A percentile compares a stretch with the other conserved stretches of the same genome.
Conservation (phyloP, 2,797 vertebrate genomes). For the Apogon hyalosoma region DNA sequence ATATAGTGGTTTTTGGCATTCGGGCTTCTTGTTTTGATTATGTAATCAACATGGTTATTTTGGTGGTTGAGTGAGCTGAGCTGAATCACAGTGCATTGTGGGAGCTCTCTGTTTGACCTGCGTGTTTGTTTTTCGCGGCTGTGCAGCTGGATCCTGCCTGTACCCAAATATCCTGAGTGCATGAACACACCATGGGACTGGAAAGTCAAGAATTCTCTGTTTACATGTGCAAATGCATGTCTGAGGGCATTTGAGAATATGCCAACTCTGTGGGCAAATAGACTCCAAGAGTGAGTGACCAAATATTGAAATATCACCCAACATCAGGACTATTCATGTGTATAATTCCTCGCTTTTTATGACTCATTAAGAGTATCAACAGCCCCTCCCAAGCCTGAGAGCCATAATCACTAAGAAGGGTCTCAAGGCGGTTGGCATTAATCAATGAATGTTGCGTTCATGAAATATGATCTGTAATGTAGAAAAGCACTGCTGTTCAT, state of each 20-base stretch:
- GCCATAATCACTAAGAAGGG: slow-evolving; percentile 62
- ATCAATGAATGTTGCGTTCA: slow-evolving; percentile 64
- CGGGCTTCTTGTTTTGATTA: slow-evolving; percentile 68
- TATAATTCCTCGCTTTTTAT: slow-evolving; percentile 66
- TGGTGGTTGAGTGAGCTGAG: slow-evolving; percentile 57
- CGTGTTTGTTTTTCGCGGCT: slow-evolving; percentile 73
- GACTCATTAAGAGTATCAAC: slow-evolving; percentile 65
- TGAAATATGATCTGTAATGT: slow-evolving; percentile 64
- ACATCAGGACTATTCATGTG: slow-evolving; percentile 61
- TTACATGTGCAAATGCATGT: slow-evolving; percentile 70
- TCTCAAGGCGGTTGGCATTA: slow-evolving; percentile 58
- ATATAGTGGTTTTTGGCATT: slow-evolving; percentile 54
- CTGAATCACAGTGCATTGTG: slow-evolving; percentile 67
- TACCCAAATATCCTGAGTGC: slow-evolving; percentile 67
- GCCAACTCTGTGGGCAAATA: slow-evolving; percentile 70
- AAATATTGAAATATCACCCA: slow-evolving; percentile 76
- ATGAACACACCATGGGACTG: slow-evolving; percentile 60
- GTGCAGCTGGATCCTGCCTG: slow-evolving; percentile 63
- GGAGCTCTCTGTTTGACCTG: slow-evolving; percentile 74
- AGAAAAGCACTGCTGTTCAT: slow-evolving; percentile 52
- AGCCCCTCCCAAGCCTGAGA: slow-evolving; percentile 58
- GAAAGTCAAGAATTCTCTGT: slow-evolving; percentile 72
- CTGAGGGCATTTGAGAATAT: slow-evolving; percentile 51
- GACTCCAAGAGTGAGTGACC: slow-evolving; percentile 64
- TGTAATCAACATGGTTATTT: slow-evolving; percentile 70